phyloP scores from a whole-genome alignment of 2,797 vertebrate species.

The Coregonus sp. region DNA sequence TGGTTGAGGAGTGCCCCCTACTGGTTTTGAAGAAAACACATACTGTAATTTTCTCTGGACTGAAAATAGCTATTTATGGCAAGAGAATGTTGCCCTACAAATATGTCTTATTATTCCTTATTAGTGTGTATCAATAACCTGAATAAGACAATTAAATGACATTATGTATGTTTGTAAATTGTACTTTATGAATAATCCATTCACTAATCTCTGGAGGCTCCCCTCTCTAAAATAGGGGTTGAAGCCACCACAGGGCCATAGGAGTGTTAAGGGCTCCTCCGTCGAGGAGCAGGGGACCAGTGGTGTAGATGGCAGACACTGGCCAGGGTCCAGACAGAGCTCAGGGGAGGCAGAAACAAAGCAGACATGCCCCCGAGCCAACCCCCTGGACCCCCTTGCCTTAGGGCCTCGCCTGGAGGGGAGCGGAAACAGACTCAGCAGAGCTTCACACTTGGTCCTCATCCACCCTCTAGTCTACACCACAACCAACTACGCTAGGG shows the following conservation, averaged over 20 bases:
- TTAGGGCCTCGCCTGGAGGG: not conserved
- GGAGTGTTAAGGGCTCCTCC: not conserved
- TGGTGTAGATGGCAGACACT: not conserved
- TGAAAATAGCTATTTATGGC: no score
- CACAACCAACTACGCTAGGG: not conserved
- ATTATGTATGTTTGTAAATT: no score
- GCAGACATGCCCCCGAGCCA: not conserved
- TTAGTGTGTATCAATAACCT: no score
- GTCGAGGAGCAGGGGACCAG: not conserved
- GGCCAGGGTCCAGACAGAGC: not conserved
- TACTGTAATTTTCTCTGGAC: slow-evolving; percentile 3
- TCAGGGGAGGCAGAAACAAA: no score
- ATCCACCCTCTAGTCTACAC: not conserved
- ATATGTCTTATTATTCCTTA: no score
- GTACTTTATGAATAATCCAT: no score
- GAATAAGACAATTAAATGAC: no score
- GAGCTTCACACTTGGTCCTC: not conserved
- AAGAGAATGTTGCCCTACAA: no score
- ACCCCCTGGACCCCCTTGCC: not conserved
- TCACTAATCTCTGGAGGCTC: not conserved
- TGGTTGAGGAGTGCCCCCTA: slow-evolving; percentile 73
- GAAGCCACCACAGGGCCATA: not conserved
- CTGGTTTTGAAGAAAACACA: slow-evolving; percentile 44
- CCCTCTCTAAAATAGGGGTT: not conserved
- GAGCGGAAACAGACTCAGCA: not conserved